These are phyloP conservation scores for Agapornis canus DNA, from an alignment of 2,797 vertebrate genomes.

Conservation along the genomic window DNA sequence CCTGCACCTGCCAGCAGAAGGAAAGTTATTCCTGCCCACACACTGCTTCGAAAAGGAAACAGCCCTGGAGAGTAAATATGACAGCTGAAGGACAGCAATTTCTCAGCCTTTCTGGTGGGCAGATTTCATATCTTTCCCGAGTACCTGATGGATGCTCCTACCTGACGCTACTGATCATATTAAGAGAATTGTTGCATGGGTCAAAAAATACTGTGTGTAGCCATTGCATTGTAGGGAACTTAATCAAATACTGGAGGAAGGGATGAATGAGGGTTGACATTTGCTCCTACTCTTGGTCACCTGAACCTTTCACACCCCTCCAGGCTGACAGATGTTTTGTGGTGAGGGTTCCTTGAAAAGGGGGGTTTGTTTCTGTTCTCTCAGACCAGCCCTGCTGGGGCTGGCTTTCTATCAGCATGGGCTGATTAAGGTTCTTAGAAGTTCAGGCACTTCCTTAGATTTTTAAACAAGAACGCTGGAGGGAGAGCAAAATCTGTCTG, in stretches of 20 bases:
- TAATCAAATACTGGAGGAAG: not conserved
- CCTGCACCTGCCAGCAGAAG: not conserved
- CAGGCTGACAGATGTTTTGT: not conserved
- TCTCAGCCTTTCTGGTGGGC: not conserved
- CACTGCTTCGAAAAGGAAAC: not conserved
- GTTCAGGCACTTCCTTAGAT: not conserved
- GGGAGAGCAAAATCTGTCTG: not conserved
- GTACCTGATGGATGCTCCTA: not conserved
- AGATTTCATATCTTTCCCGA: constrained; percentile 29
- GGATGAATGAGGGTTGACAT: not conserved
- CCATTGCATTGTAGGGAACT: not conserved
- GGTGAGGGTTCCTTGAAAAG: not conserved
- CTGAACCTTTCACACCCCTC: not conserved
- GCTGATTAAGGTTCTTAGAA: not conserved
- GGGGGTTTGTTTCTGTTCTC: not conserved
- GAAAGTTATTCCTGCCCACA: not conserved
- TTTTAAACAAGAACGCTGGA: not conserved
- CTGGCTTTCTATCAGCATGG: not conserved
- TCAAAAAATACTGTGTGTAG: not conserved
- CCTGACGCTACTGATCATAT: not conserved
- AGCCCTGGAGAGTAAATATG: constrained; percentile 6
- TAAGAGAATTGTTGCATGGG: not conserved
- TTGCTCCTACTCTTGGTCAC: not conserved
- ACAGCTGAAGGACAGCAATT: constrained; percentile 19
- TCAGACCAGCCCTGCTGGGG: not conserved